Conservation (phyloP, 2,113 vertebrate species). For the Mustela nigripes region DNA sequence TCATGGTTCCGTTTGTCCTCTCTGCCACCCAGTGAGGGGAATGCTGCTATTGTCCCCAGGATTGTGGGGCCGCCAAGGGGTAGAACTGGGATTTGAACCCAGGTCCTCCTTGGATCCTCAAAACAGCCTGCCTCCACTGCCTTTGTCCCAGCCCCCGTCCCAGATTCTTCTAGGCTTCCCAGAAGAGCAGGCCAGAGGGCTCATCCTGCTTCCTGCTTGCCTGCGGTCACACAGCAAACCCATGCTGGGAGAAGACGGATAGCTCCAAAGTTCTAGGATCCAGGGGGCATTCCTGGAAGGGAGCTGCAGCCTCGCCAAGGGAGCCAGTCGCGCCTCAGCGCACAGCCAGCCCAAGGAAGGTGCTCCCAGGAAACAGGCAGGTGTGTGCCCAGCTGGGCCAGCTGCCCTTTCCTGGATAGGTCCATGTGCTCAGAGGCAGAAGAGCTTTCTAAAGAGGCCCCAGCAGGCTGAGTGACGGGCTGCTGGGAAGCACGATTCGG, state of each 20-base stretch:
- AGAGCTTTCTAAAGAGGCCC: background rate
- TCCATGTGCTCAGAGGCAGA: background rate
- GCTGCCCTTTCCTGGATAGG: background rate
- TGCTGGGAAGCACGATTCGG: background rate
- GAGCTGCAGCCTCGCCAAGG: background rate
- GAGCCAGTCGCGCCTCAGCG: accelerated
- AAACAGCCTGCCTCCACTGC: background rate
- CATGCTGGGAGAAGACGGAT: background rate
- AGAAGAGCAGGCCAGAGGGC: background rate
- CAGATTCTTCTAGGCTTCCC: background rate
- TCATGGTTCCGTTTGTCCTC: background rate
- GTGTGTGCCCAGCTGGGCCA: background rate
- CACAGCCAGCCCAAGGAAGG: background rate
- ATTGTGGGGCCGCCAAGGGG: background rate
- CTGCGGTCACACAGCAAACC: background rate
- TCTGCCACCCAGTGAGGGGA: background rate
- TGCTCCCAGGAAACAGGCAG: background rate
- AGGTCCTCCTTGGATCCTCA: background rate
- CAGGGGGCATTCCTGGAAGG: background rate
- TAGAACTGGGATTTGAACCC: background rate
- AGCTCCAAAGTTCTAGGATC: background rate
- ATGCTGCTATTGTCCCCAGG: background rate
- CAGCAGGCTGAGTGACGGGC: background rate
- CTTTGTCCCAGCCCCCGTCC: background rate
- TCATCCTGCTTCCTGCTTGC: background rate